A percentile compares a stretch with the other conserved stretches of the same genome.
These are phyloP conservation scores for Hetaerina americana DNA, from an alignment of 1,140 invertebrate species.

Conservation along the genomic window DNA sequence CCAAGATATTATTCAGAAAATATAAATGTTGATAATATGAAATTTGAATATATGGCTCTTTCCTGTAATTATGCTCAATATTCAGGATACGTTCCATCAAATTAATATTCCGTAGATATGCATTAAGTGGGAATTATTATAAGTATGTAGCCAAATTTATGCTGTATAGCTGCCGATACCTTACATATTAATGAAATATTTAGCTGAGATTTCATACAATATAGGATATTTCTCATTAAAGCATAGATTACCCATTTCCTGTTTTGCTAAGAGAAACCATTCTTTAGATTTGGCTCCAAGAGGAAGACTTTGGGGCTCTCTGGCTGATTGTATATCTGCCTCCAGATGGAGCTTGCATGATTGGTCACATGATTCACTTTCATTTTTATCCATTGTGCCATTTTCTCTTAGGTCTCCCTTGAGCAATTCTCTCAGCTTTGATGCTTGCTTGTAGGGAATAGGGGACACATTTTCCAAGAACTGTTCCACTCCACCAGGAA, in stretches of 20 bases:
- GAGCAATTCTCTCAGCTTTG: neutral
- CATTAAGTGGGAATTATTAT: too few relatives aligned
- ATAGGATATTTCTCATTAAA: too few relatives aligned
- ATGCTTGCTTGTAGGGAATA: constrained; percentile 4
- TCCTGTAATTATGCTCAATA: too few relatives aligned
- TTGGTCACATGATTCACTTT: neutral
- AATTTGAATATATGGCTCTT: too few relatives aligned
- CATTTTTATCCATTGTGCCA: neutral
- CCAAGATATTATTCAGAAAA: too few relatives aligned
- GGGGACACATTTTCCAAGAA: constrained; percentile 39
- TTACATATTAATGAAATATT: too few relatives aligned
- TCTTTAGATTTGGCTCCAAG: constrained; percentile 21
- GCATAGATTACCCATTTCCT: constrained; percentile 32
- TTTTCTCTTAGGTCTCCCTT: neutral
- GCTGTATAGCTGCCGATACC: too few relatives aligned
- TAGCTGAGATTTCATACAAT: too few relatives aligned
- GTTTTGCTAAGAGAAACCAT: constrained; percentile 38
- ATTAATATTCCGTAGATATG: too few relatives aligned
- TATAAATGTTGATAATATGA: too few relatives aligned
- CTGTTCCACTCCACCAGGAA: constrained; percentile 42
- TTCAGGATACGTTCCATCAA: too few relatives aligned
- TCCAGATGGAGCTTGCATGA: neutral
- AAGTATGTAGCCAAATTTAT: too few relatives aligned
- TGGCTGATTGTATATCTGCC: neutral
- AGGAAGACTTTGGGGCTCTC: neutral